Base-by-base conservation (phyloP, 2,888 invertebrate genomes). In the Pandemis cinnamomeana region DNA sequence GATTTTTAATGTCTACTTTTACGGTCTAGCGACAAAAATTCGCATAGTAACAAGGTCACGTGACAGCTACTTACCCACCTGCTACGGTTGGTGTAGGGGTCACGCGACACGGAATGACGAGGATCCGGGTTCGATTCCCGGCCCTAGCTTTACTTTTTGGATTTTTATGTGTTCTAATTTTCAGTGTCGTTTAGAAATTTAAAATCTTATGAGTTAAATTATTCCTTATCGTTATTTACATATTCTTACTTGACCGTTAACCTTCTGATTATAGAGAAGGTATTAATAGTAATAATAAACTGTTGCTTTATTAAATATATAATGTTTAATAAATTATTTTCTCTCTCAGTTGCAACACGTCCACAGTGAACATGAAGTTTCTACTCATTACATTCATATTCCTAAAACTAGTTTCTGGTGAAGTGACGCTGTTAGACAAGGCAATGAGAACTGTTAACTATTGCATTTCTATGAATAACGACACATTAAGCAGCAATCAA, bases 391-490 rank as follows among this genome's bases (percentile, higher is more conserved):
- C 41, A 0, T 7, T 13, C 2, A 13, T 61, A 20, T 61, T 42
- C 8, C n/a, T 61, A 36, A 61, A 61, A 41, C 10, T 61, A 41
- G n/a, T 61, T 13, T 61, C 7, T 3, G n/a, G 61, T 61, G 61
- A 61, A 20, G 61, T 61, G 61, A 41, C 61, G 13, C 7, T 41
- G 6, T 42, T 61, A n/a, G 61, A 61, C 20, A 61, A 61, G 10
- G 61, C 61, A 42, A 61, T 61, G 61, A 42, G 1, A n/a, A 61
- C 61, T 36, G 61, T 61, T 41, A 61, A 61, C 7, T 61, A 61
- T 8, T 61, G 61, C 42, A 42, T 61, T 11, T 8, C 41, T n/a
- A 61, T 42, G 15, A 61, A 61, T n/a, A 61, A 61, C 10, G 42
- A 0, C 0, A 61, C 61, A n/a, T 61, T 61, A 42, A 8, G 42